Percentiles rank a stretch among this genome's conserved stretches.
phyloP scores from a whole-genome alignment of 2,888 invertebrate genomes.

The Catonia carolina region DNA sequence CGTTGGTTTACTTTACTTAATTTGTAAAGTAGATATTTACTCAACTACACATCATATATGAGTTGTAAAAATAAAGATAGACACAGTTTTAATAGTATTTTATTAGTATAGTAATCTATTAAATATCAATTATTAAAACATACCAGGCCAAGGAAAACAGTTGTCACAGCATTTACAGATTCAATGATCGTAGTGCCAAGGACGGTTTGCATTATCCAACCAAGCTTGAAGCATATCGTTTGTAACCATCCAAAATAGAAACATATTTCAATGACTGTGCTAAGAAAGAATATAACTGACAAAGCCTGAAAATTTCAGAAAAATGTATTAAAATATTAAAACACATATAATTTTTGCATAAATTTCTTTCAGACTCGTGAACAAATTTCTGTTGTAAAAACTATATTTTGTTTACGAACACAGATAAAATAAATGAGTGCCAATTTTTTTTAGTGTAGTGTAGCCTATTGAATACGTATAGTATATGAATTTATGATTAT shows the following conservation, averaged over 20 bases:
- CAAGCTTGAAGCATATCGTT: constrained; percentile 71
- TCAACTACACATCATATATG: no score
- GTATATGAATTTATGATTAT: no score
- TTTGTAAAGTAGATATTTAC: no score
- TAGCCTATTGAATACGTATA: no score
- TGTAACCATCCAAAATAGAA: constrained; percentile 88
- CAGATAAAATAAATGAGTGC: not conserved
- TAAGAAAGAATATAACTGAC: constrained; percentile 90
- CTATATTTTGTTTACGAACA: not conserved
- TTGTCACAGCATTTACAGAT: constrained; percentile 86
- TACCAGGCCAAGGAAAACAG: constrained; percentile 91
- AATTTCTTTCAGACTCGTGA: no score
- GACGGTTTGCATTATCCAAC: constrained; percentile 62
- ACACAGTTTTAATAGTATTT: no score
- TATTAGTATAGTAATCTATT: no score
- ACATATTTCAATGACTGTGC: constrained; percentile 80
- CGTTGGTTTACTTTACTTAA: no score
- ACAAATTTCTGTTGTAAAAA: no score
- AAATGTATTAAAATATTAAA: constrained; percentile 30
- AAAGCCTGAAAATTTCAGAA: constrained; percentile 54
- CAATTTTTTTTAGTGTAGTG: no score
- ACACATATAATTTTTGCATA: constrained; percentile 11
- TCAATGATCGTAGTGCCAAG: constrained; percentile 90
- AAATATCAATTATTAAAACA: no score
- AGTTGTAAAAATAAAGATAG: no score